These are phyloP conservation scores for Rhabdophis nuchalis DNA, from an alignment of 2,797 vertebrate species.

Conservation along the genomic window DNA sequence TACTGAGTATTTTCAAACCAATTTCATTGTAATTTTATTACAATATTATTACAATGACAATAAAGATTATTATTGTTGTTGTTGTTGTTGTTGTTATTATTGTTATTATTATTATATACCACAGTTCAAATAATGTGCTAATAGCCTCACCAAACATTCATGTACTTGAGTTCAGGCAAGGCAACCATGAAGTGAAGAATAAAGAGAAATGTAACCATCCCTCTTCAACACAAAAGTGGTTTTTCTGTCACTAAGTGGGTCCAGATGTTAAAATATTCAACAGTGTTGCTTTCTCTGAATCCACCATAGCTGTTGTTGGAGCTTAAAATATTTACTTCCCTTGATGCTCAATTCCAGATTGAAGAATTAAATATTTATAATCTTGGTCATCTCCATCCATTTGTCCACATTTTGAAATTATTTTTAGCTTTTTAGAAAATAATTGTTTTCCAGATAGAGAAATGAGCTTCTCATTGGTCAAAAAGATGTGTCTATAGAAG, in stretches of 20 bases:
- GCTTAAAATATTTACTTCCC: conserved; percentile 50
- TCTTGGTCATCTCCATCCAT: conserved; percentile 16
- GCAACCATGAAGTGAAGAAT: neutral
- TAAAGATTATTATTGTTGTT: too few species aligned
- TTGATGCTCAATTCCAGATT: conserved; percentile 21
- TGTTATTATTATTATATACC: neutral
- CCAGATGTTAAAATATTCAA: conserved; percentile 72
- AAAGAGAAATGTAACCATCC: conserved; percentile 33
- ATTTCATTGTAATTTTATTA: too few species aligned
- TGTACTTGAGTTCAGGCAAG: neutral
- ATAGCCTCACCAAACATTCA: neutral
- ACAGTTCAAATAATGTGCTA: neutral
- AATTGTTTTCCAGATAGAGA: neutral
- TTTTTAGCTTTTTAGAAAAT: neutral
- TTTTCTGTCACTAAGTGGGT: conserved; percentile 67
- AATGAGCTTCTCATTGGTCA: neutral
- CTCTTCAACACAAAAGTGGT: conserved; percentile 39
- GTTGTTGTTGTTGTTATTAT: too few species aligned
- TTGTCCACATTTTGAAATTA: neutral
- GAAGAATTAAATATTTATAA: conserved; percentile 59
- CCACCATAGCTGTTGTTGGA: conserved; percentile 9
- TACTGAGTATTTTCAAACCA: too few species aligned
- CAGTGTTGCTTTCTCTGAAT: conserved; percentile 51
- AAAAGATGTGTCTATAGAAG: neutral
- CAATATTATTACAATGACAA: too few species aligned